Base-by-base conservation (phyloP, 2,888 invertebrate genomes). In the Calameuta idolon region DNA sequence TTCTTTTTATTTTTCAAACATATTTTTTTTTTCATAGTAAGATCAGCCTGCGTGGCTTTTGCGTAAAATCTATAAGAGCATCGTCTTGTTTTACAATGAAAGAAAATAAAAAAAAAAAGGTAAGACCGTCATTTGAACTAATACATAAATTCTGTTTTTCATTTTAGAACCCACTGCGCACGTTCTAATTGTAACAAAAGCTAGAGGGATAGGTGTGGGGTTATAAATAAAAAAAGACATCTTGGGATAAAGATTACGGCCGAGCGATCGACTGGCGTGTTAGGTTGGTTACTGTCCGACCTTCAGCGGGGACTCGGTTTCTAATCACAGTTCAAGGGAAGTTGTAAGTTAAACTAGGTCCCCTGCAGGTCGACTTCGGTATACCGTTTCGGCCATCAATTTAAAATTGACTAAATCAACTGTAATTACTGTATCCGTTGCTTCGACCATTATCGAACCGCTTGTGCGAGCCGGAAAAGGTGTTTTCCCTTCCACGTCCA, bases 401-500 rank as follows among this genome's bases (percentile, higher is more conserved):
- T 71, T 71, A 71, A 34, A 23, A 78, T 68, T 69, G 15, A 69
- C 55, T 69, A 76, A 84, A 84, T 87, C 87, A 88, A 86, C 87
- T 87, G 79, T 87, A 86, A 76, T 83, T 86, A 78, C 86, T 85
- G 80, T 85, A 87, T 77, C 85, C 85, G 69, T 83, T 87, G 83
- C 85, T 87, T 79, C 86, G 85, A 69, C 82, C 83, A 74, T 80
- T 81, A 75, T 90, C 89, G 77, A 90, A 90, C 81, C 90, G 84
- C 79, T 89, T 89, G 83, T 89, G 90, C 37, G 83, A 79, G 76
- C 88, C 88, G 74, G 87, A 84, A 75, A 87, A 90, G 34, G 79
- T 84, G 76, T 88, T 90, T 79, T 90, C 90, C 35, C 90, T 83
- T 79, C 89, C 89, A 40, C 89, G 85, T 75, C 83, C 83, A 75